Base-by-base conservation (phyloP, 2,888 invertebrate species). In the Odiellus spinosus region DNA sequence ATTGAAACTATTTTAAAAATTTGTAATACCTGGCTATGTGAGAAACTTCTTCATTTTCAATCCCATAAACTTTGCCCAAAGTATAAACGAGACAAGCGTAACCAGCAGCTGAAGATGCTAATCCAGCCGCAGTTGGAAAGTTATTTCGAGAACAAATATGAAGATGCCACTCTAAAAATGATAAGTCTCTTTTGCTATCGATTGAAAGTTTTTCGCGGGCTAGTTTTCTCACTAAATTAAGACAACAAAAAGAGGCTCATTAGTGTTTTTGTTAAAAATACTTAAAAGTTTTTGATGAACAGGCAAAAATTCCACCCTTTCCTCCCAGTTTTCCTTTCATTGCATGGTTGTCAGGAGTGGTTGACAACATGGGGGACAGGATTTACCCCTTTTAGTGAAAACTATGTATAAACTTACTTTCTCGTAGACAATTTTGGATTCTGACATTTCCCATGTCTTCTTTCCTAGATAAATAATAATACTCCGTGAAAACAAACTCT, bases 71-170 rank as follows among this genome's bases (percentile, higher is more conserved):
- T 52, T 64, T 60, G 1, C 85, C 80, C 47, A 95, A 66, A 0
- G 86, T 77, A 56, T 74, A 77, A 1, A 86, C 86, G 48, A 95
- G 68, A 63, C 91, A 91, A 2, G 96, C 95, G 66, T 91, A 96
- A 3, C 98, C 98, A 36, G 98, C 93, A 20, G 98, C 96, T 48
- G 95, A 95, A 1, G 95, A 96, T 1, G 98, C 98, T 42, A 99
- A 71, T 1, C 98, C 98, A 46, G 96, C 95, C 3, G 93, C 93
- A 3, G 96, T 96, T 11, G 98, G 98, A 63, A 99, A 99, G 70
- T 96, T 96, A 66, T 98, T 98, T 61, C 78, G 78, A 0, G 88
- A 88, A 62, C 81, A 82, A 58, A 88, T 78, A 56, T 79, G 81
- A 34, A 88, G 62, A 60, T 82, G 80, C 79, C 80, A 82, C 14